A percentile compares a stretch with the other conserved stretches of the same genome.
Evolutionary conservation across 1,140 invertebrate genomes (phyloP).

Genomic region (Neodiprion virginianus): DNA sequence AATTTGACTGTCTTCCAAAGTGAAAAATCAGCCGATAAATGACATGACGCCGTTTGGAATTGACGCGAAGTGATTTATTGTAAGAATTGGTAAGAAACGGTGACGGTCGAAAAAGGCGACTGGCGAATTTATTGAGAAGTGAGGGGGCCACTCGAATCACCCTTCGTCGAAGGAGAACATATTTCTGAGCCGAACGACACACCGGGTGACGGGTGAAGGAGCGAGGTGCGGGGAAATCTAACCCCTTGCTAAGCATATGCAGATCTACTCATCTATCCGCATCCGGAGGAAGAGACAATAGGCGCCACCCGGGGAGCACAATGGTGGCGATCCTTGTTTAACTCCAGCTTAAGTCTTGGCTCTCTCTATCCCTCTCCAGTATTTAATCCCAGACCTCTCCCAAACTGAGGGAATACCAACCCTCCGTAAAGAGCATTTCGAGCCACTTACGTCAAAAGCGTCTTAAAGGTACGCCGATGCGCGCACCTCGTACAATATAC

Average conservation of each 20-base stretch:
- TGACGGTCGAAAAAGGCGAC: too few species aligned
- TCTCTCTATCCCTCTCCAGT: slow-evolving; percentile 58
- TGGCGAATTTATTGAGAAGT: too few species aligned
- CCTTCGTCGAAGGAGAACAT: neutral
- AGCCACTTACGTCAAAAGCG: slow-evolving; percentile 29
- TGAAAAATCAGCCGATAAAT: too few species aligned
- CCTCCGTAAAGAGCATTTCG: slow-evolving; percentile 41
- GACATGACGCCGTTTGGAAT: too few species aligned
- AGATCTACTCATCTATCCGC: slow-evolving; percentile 60
- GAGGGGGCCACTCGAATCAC: neutral
- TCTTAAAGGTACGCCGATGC: slow-evolving; percentile 35
- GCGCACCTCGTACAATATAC: neutral
- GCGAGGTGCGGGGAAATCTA: slow-evolving; percentile 42
- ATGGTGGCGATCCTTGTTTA: slow-evolving; percentile 63
- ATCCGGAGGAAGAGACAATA: slow-evolving; percentile 56
- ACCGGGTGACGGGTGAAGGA: neutral
- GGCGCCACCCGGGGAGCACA: slow-evolving; percentile 49
- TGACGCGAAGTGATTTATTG: too few species aligned
- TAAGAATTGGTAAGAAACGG: too few species aligned
- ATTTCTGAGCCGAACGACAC: neutral
- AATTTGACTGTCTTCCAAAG: too few species aligned
- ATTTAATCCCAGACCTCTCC: slow-evolving; percentile 57
- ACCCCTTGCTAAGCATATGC: slow-evolving; percentile 62
- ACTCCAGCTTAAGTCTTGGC: slow-evolving; percentile 61
- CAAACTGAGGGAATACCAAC: slow-evolving; percentile 20